A percentile compares a stretch with the other conserved stretches of the same genome.
phyloP scores from a whole-genome alignment of 2,888 invertebrate genomes.

The Sicus ferrugineus region DNA sequence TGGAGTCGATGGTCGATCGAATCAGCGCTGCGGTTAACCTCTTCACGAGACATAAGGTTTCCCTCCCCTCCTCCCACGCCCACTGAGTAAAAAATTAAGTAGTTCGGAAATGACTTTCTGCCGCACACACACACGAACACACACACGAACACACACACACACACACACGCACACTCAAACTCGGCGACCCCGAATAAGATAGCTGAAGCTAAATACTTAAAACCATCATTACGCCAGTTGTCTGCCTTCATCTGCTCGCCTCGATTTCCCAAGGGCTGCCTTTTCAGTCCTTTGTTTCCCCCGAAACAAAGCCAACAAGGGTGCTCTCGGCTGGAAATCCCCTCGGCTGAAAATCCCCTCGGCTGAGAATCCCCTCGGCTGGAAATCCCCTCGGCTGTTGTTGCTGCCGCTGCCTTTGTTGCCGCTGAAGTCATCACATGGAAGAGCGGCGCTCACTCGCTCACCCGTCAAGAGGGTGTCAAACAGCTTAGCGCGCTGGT shows the following conservation, averaged over 20 bases:
- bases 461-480: constrained; percentile 40
- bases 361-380: no score
- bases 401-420: not conserved
- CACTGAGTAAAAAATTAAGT: not conserved
- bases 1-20: no score
- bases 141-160: constrained; percentile 1
- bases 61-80: not conserved
- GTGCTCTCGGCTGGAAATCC: not conserved
- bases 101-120: constrained; percentile 25
- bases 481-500: constrained; percentile 24
- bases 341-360: not conserved
- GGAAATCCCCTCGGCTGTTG: not conserved
- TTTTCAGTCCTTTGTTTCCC: not conserved
- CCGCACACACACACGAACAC: constrained; percentile 29
- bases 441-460: constrained; percentile 9
- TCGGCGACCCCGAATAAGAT: constrained; percentile 36
- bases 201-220: constrained; percentile 48
- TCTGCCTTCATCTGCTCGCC: constrained; percentile 38
- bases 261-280: constrained; percentile 46
- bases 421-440: not conserved
- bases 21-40: constrained; percentile 1
- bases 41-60: not conserved
- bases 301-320: not conserved
- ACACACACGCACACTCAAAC: not conserved
- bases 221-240: constrained; percentile 53